Conservation (phyloP, 92 coral and sea anemone species). For the Porites rus region DNA sequence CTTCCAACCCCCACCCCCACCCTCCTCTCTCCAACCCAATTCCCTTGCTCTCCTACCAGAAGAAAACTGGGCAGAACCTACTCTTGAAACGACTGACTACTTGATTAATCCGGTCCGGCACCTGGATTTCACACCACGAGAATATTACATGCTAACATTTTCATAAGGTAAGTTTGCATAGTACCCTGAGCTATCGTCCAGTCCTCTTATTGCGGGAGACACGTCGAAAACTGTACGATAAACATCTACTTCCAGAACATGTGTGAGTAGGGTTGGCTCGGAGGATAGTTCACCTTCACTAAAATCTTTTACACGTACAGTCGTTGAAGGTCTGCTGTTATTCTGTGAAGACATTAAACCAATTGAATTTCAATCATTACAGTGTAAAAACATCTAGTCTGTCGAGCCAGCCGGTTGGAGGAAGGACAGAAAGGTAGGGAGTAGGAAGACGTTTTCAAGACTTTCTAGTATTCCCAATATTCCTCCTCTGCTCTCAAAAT, state of each 20-base stretch:
- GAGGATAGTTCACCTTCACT: not conserved
- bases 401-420: not conserved
- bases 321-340: not conserved
- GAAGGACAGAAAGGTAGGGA: no score
- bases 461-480: no score
- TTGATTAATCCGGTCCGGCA: no score
- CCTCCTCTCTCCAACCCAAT: no score
- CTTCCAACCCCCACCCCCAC: no score
- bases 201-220: not conserved
- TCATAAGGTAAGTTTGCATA: not conserved
- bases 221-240: constrained; percentile 18
- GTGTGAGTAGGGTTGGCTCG: constrained; percentile 6
- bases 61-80: no score
- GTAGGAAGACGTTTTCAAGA: no score
- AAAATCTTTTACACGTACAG: not conserved
- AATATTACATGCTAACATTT: not conserved
- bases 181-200: not conserved
- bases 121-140: not conserved
- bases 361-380: not conserved
- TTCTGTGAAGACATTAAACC: not conserved
- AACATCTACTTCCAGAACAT: constrained; percentile 16
- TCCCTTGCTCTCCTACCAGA: no score
- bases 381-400: not conserved
- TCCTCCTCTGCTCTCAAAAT: no score
- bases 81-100: no score